Percentiles rank a stretch among this genome's conserved stretches.
Conservation (phyloP, 2,888 invertebrate genomes). For the Noctua comes region DNA sequence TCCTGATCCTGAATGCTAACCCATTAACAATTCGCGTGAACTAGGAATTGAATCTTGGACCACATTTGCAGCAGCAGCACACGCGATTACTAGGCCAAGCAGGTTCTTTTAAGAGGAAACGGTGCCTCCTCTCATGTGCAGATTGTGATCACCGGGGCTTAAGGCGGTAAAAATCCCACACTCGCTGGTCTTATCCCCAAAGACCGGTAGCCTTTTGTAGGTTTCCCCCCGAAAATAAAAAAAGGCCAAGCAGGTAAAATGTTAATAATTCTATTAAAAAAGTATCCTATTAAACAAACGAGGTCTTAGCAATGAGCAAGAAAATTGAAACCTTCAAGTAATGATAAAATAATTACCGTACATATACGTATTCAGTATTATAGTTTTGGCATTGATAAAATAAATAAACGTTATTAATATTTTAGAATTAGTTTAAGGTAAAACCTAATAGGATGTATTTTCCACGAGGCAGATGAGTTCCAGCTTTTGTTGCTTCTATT, state of each 20-base stretch:
- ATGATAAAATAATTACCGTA: conserved; percentile 39
- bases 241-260: no score
- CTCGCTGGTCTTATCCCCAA: no score
- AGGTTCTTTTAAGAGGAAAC: not conserved
- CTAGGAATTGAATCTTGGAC: not conserved
- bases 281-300: conserved; percentile 7
- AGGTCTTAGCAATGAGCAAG: conserved; percentile 29
- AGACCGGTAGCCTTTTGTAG: no score
- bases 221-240: no score
- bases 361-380: not conserved
- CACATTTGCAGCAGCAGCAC: not conserved
- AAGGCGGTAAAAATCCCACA: no score
- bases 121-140: no score
- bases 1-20: not conserved
- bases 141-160: no score
- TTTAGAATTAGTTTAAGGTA: not conserved
- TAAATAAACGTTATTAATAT: conserved; percentile 2
- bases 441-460: not conserved
- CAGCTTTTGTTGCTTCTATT: not conserved
- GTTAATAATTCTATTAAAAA: no score
- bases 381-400: conserved; percentile 12
- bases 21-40: not conserved
- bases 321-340: conserved; percentile 45
- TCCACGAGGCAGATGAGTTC: not conserved
- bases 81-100: not conserved